A percentile compares a stretch with the other conserved stretches of the same genome.
Evolutionary conservation across 1,140 invertebrate genomes (phyloP).

Genomic region (Euura saliciscinereae): DNA sequence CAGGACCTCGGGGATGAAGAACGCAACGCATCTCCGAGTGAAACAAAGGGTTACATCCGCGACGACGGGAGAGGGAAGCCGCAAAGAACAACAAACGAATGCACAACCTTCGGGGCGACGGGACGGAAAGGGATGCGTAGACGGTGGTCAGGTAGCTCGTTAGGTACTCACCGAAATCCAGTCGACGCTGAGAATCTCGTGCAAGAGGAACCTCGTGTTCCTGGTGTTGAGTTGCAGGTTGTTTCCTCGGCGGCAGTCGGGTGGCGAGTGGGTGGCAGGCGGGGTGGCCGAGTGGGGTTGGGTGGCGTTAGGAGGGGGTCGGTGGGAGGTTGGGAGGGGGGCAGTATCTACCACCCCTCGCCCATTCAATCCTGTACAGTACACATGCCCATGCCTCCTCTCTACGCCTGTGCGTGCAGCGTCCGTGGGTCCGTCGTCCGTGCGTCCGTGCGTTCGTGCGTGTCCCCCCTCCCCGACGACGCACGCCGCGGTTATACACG

Average conservation of each 20-base stretch:
- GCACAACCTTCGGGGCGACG: too few species aligned
- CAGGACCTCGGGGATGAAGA: too few species aligned
- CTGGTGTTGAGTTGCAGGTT: constrained; percentile 49
- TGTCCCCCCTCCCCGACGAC: constrained; percentile 25
- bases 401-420: constrained; percentile 26
- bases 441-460: constrained; percentile 29
- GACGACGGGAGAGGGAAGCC: too few species aligned
- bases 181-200: too few species aligned
- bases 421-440: constrained; percentile 32
- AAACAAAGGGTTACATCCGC: too few species aligned
- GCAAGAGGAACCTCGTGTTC: background rate
- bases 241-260: constrained; percentile 60
- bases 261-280: constrained; percentile 60
- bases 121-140: too few species aligned
- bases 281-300: constrained; percentile 53
- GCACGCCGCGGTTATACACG: background rate
- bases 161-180: too few species aligned
- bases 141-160: too few species aligned
- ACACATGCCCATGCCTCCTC: background rate
- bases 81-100: too few species aligned
- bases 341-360: constrained; percentile 52
- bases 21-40: too few species aligned
- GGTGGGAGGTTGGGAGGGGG: constrained; percentile 51
- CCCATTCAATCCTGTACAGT: constrained; percentile 41
- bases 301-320: constrained; percentile 33